These are phyloP conservation scores for Heliornis fulica DNA, from an alignment of 2,113 vertebrate species.

Conservation along the genomic window DNA sequence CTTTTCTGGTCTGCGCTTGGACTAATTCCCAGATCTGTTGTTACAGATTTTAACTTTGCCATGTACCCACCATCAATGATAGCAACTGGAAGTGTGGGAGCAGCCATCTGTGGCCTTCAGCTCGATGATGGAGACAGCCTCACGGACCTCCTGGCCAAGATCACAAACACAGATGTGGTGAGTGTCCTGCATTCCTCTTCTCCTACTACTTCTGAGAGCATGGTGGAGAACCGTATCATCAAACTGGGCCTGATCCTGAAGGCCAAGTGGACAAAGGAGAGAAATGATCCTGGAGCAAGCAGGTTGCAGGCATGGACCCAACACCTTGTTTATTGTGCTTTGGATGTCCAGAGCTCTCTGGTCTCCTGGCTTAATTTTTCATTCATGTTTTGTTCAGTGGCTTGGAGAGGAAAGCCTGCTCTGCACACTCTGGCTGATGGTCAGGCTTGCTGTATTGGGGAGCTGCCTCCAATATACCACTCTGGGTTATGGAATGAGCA, in stretches of 20 bases:
- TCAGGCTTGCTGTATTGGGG: neutral
- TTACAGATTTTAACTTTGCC: conserved; percentile 91
- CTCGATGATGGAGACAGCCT: conserved; percentile 84
- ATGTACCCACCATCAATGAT: conserved; percentile 98
- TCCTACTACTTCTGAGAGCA: neutral
- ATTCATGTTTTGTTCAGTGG: neutral
- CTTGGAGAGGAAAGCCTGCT: neutral
- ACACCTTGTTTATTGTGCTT: neutral
- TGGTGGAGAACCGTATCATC: neutral
- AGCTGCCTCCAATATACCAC: neutral
- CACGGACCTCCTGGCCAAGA: conserved; percentile 91
- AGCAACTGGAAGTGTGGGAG: conserved; percentile 92
- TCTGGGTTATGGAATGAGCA: fast-evolving
- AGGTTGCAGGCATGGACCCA: neutral
- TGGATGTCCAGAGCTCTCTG: neutral
- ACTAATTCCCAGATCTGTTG: conserved; percentile 61
- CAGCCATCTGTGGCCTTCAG: conserved; percentile 92
- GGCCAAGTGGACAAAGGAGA: fast-evolving
- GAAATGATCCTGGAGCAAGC: fast-evolving
- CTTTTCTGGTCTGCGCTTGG: conserved; percentile 54
- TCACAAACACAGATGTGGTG: conserved; percentile 96
- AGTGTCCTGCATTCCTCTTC: conserved; percentile 66
- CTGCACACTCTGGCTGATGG: neutral
- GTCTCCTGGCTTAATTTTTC: neutral
- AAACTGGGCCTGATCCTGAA: neutral